Conservation (phyloP, 2,113 vertebrate genomes). For the Callipepla californica region DNA sequence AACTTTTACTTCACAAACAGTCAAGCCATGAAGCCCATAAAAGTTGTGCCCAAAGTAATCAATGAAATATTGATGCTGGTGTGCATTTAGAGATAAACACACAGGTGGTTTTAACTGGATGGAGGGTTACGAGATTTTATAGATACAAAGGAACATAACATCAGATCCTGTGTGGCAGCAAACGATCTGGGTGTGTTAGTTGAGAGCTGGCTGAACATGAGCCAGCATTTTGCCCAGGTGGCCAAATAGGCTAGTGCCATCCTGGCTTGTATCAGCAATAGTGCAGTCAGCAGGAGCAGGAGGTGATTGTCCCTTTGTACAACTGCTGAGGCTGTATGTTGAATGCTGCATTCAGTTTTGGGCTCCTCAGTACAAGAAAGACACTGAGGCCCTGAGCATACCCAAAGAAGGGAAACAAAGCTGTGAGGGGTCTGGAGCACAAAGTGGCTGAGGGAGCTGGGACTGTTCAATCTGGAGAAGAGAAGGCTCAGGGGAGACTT, state of each 20-base stretch:
- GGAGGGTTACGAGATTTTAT: conserved; percentile 1
- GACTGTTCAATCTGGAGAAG: no score
- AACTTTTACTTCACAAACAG: conserved; percentile 57
- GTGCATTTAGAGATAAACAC: conserved; percentile 3
- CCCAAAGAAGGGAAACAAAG: no score
- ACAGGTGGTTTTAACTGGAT: conserved; percentile 40
- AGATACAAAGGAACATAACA: not conserved
- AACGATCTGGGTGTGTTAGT: not conserved
- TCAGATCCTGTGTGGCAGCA: not conserved
- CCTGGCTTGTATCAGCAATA: no score
- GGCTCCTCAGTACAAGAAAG: no score
- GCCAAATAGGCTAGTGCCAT: not conserved
- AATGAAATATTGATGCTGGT: conserved; percentile 55
- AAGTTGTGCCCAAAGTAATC: conserved; percentile 49
- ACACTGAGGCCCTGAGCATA: no score
- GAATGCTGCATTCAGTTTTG: no score
- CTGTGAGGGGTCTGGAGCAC: no score
- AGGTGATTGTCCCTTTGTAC: no score
- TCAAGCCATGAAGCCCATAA: conserved; percentile 25
- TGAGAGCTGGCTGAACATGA: not conserved
- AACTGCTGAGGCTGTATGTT: no score
- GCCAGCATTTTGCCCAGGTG: not conserved
- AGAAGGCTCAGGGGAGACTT: no score
- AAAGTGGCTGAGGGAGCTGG: no score
- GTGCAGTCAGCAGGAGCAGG: no score